phyloP scores from a whole-genome alignment of 2,113 vertebrate species.

The Crypturellus undulatus region DNA sequence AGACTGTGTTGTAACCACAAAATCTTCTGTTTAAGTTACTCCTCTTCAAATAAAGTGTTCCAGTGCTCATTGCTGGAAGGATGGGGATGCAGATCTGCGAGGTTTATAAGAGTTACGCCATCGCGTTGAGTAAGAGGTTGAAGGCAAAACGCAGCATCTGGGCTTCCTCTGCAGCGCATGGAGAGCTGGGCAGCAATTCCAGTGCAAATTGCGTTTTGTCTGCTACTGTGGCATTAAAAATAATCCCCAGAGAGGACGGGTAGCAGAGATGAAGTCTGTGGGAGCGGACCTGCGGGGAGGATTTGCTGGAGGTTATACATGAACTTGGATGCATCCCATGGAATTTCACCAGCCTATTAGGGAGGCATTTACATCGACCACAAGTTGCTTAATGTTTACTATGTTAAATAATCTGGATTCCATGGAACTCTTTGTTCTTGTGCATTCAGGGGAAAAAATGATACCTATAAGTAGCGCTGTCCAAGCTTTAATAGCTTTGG shows the following conservation, averaged over 20 bases:
- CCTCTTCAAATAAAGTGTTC: not conserved
- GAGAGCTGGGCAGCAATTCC: not conserved
- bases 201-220: not conserved
- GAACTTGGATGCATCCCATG: slow-evolving; percentile 13
- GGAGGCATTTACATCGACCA: slow-evolving; percentile 14
- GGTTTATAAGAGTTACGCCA: accelerated
- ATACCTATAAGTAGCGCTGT: not conserved
- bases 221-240: slow-evolving; percentile 9
- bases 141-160: not conserved
- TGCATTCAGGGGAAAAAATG: not conserved
- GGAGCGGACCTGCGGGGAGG: not conserved
- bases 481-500: not conserved
- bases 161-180: not conserved
- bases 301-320: not conserved
- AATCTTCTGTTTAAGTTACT: not conserved
- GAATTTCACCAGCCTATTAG: slow-evolving; percentile 39
- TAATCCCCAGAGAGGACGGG: not conserved
- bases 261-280: not conserved
- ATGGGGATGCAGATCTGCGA: not conserved
- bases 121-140: not conserved
- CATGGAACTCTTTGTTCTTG: slow-evolving; percentile 15
- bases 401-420: slow-evolving; percentile 12
- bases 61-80: not conserved
- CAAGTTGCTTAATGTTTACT: slow-evolving; percentile 36
- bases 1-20: not conserved